Evolutionary conservation across 2,113 vertebrate genomes (phyloP).

Genomic region (Cyprinodon variegatus): DNA sequence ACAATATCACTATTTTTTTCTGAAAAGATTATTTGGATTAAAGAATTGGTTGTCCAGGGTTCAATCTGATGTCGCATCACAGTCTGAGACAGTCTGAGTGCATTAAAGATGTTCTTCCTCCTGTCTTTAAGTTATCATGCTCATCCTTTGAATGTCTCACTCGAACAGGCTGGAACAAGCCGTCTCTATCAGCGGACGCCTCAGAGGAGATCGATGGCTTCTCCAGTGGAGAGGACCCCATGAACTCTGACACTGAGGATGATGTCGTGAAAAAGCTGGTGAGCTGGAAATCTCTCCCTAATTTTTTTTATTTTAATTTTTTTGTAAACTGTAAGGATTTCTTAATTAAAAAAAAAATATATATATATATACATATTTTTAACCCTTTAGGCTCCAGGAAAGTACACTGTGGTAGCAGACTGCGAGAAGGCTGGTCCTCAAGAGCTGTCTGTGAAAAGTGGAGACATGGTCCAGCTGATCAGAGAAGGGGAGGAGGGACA

Average conservation of each 20-base stretch:
- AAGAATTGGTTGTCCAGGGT: background rate
- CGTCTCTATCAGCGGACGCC: slow-evolving; percentile 85
- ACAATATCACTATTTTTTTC: background rate
- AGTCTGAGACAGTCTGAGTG: background rate
- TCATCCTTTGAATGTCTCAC: background rate
- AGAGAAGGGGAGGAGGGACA: slow-evolving; percentile 88
- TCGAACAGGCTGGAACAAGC: slow-evolving; percentile 87
- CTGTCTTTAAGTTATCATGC: background rate
- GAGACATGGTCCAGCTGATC: slow-evolving; percentile 90
- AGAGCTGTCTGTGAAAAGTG: slow-evolving; percentile 85
- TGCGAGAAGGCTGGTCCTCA: slow-evolving; percentile 85
- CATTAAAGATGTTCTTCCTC: background rate
- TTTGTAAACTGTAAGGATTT: background rate
- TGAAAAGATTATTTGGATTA: background rate
- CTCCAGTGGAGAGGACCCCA: slow-evolving; percentile 91
- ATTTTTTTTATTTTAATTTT: background rate
- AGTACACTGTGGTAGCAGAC: slow-evolving; percentile 86
- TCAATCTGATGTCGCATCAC: slow-evolving; percentile 18
- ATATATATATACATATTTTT: background rate
- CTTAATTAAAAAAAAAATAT: background rate
- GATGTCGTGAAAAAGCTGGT: slow-evolving; percentile 90
- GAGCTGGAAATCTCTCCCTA: slow-evolving; percentile 29
- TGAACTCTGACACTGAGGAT: slow-evolving; percentile 94
- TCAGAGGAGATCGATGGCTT: slow-evolving; percentile 91
- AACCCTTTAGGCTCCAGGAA: slow-evolving; percentile 84